Percentiles rank a stretch among this genome's conserved stretches.
phyloP scores from a whole-genome alignment of 2,888 invertebrate genomes.

The Hydropsyche betteni region DNA sequence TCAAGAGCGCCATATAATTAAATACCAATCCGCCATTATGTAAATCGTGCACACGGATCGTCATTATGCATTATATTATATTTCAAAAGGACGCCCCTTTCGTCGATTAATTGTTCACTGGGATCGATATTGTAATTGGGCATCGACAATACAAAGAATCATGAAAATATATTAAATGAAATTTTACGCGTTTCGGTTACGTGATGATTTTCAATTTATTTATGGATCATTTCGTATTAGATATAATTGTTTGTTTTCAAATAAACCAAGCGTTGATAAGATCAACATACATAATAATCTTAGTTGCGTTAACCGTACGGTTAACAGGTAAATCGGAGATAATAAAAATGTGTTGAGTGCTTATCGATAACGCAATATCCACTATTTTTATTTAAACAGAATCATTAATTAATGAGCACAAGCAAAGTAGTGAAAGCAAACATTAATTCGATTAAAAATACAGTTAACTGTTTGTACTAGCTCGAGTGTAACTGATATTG shows the following conservation, averaged over 20 bases:
- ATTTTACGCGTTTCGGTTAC: too few relatives aligned
- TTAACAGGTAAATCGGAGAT: background rate
- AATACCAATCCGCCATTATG: constrained; percentile 49
- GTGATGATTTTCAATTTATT: too few relatives aligned
- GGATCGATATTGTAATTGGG: background rate
- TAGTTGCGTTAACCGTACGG: background rate
- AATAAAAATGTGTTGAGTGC: constrained; percentile 16
- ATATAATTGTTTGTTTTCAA: background rate
- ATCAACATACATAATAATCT: constrained; percentile 7
- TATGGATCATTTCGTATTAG: too few relatives aligned
- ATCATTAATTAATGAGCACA: constrained; percentile 17
- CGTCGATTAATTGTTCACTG: background rate
- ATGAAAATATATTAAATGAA: too few relatives aligned
- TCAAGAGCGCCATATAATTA: constrained; percentile 44
- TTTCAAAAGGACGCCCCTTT: too few relatives aligned
- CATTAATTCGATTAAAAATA: constrained; percentile 1
- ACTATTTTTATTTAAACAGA: background rate
- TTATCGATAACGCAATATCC: constrained; percentile 6
- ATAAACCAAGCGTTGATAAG: background rate
- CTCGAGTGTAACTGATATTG: too few relatives aligned
- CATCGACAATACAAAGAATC: too few relatives aligned
- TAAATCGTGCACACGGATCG: constrained; percentile 51
- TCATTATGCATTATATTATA: background rate
- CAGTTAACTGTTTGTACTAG: too few relatives aligned
- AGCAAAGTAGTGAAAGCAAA: constrained; percentile 7